Evolutionary conservation across 2,113 vertebrate genomes (phyloP).

Genomic region (Bagarius yarrelli): DNA sequence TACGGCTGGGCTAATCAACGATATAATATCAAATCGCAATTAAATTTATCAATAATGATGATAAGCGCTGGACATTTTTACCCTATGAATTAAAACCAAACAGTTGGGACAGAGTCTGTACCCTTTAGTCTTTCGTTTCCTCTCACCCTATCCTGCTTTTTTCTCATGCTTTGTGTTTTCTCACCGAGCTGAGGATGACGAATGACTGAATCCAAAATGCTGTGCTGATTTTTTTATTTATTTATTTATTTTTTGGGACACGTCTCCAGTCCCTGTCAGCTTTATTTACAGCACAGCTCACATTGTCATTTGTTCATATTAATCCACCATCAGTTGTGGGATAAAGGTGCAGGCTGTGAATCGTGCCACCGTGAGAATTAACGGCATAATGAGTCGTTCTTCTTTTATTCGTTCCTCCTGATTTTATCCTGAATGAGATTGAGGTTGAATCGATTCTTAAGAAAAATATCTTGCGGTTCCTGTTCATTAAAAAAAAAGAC

Average conservation of each 20-base stretch:
- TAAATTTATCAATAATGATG: too few relatives aligned
- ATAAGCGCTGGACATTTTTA: too few relatives aligned
- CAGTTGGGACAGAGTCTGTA: too few relatives aligned
- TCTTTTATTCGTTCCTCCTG: background rate
- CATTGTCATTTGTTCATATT: background rate
- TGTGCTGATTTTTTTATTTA: background rate
- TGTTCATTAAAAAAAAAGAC: background rate
- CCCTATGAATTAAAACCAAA: background rate
- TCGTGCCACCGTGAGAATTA: background rate
- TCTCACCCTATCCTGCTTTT: background rate
- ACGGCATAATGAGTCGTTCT: background rate
- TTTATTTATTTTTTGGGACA: too few relatives aligned
- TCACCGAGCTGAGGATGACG: conserved; percentile 39
- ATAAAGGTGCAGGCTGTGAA: background rate
- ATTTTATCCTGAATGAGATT: background rate
- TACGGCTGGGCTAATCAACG: too few relatives aligned
- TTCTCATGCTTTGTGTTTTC: background rate
- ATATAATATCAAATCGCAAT: too few relatives aligned
- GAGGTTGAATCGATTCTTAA: background rate
- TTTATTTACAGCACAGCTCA: conserved; percentile 13
- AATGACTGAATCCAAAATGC: background rate
- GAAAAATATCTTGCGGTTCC: background rate
- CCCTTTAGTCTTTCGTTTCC: background rate
- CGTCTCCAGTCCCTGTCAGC: conserved; percentile 18
- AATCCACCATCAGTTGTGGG: background rate